Base-by-base conservation (phyloP, 2,888 invertebrate species). In the Chrysomela aeneicollis region DNA sequence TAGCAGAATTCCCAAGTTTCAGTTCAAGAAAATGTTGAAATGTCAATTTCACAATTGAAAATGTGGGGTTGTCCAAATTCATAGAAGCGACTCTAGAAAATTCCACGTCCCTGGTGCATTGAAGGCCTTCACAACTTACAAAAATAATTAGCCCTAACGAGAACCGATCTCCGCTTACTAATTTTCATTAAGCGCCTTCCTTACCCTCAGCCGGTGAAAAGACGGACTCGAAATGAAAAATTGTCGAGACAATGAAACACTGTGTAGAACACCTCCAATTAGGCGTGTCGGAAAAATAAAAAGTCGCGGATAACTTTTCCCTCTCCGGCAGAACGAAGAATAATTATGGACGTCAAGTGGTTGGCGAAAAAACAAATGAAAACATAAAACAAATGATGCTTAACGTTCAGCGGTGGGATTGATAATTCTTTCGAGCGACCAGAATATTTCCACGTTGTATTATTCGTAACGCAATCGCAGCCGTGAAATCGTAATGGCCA, bases 341-440 rank as follows among this genome's bases (percentile, higher is more conserved):
- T 81, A 80, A 81, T 81, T 81, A 78, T 78, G 75, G 73, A 75
- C 79, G 80, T 81, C 81, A 80, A 81, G 79, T 78, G 79, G 78
- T 72, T 79, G 76, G 79, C 79, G 78, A 80, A 81, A 78, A 79
- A 81, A 80, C 80, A 81, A 81, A 81, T 81, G 81, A 81, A 81
- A 81, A 80, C 78, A 79, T 80, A 79, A 80, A 81, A 80, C 78
- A 81, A 81, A 81, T 79, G 81, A 80, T 79, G 80, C 78, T 73
- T 74, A 73, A 73, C 75, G 71, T 77, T 75, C 74, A 72, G 77
- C 75, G 77, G 77, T 74, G 71, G 76, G 75, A 76, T 77, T 77
- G 77, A 77, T 78, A 77, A 77, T 78, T 77, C 77, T 66, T 57
- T 47, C 64, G 72, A 70, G 68, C 72, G 71, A 71, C 71, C 68